A percentile compares a stretch with the other conserved stretches of the same genome.
Conservation (phyloP, 2,113 vertebrate species). For the Ornithorhynchus anatinus region DNA sequence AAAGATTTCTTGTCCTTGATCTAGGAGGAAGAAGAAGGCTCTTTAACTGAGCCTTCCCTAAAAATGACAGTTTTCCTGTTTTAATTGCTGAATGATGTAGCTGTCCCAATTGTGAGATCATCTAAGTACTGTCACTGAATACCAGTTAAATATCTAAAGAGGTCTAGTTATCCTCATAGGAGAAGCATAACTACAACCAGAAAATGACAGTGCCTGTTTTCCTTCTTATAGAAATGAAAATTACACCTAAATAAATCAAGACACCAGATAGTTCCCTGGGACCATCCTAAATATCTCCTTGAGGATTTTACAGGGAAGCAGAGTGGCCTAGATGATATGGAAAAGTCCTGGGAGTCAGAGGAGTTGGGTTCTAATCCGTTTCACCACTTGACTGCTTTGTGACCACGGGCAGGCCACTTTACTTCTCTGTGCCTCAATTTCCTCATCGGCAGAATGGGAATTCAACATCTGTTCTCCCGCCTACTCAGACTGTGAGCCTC, state of each 20-base stretch:
- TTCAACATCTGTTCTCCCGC: too few species aligned
- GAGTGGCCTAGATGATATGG: too few species aligned
- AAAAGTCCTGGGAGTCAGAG: too few species aligned
- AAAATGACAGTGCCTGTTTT: neutral
- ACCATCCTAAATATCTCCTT: neutral
- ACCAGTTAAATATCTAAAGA: neutral
- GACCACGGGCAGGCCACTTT: too few species aligned
- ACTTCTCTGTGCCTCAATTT: too few species aligned
- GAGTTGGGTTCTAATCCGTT: too few species aligned
- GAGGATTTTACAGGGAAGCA: neutral
- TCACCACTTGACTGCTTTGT: too few species aligned
- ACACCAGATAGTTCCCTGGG: neutral
- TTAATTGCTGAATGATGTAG: neutral
- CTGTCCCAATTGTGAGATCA: neutral
- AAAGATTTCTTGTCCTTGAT: neutral
- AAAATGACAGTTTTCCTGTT: neutral
- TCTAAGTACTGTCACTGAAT: too few species aligned
- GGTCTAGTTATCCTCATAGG: neutral
- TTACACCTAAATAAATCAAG: neutral
- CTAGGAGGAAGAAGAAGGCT: neutral
- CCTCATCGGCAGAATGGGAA: too few species aligned
- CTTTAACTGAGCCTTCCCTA: neutral
- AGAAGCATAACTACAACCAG: neutral
- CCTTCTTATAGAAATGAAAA: neutral
- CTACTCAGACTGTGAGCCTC: too few species aligned